Conservation (phyloP, 2,888 invertebrate genomes). For the Lymantria dispar region DNA sequence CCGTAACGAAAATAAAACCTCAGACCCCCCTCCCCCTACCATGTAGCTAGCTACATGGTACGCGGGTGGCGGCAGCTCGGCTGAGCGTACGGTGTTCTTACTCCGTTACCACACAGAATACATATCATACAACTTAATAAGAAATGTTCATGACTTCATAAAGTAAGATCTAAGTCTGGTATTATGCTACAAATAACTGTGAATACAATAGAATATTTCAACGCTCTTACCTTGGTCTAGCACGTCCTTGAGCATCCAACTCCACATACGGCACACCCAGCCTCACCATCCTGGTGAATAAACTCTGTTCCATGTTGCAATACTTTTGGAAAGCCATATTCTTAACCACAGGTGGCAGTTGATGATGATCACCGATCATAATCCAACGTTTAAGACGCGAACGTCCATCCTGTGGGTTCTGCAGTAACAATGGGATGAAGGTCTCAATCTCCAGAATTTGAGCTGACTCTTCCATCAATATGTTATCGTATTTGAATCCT, state of each 20-base stretch:
- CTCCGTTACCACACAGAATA: too few species aligned
- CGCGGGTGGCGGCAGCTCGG: too few species aligned
- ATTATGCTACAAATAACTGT: too few species aligned
- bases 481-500: slow-evolving; percentile 99
- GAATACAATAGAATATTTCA: too few species aligned
- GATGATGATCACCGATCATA: slow-evolving; percentile 99
- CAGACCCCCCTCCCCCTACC: too few species aligned
- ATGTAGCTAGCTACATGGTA: too few species aligned
- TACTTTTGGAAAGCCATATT: slow-evolving; percentile 99
- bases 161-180: too few species aligned
- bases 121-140: too few species aligned
- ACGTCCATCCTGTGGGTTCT: slow-evolving; percentile 98
- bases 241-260: slow-evolving; percentile 98
- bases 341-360: slow-evolving; percentile 99
- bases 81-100: too few species aligned
- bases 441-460: slow-evolving; percentile 99
- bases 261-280: slow-evolving; percentile 98
- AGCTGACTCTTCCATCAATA: slow-evolving; percentile 99
- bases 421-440: slow-evolving; percentile 98
- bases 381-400: slow-evolving; percentile 99
- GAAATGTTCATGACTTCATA: too few species aligned
- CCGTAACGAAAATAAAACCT: too few species aligned
- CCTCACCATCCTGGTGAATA: slow-evolving; percentile 97
- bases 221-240: slow-evolving; percentile 86
- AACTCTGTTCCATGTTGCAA: slow-evolving; percentile 99